Base-by-base conservation (phyloP, 2,113 vertebrate species). In the Pelvicachromis taeniatus region DNA sequence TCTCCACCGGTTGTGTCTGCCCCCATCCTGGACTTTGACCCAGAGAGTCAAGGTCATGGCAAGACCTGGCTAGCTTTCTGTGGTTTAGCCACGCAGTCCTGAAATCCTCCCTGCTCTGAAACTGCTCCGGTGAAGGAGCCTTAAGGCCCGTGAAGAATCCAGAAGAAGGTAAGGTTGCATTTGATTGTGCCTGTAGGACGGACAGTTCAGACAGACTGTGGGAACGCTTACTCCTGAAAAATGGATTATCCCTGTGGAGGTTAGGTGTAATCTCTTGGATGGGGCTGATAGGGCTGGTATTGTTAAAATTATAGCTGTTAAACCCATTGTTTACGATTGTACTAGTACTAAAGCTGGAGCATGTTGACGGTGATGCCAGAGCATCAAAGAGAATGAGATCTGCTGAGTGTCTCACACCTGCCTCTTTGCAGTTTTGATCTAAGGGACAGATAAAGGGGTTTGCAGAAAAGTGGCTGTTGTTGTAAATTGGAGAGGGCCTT, bases 1-100 rank as follows among this genome's bases (percentile, higher is more conserved):
- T 99, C 93, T 99, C 99, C 88, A 99, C 96, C 0, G 98, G 98
- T 63, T 99, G 99, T 0, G 99, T 99, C 96, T 99, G 99, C 33
- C 99, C 99, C 99, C 98, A 99, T 2, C 99, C 99, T 0, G 97
- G 99, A 89, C 95, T 99, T 75, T 99, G 98, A 29, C 98, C 99
- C 2, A 99, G 93, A 70, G 98, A 95, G 85, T 98, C 97, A 26
- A 99, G 93, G 90, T 99, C 98, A 0, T 99, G 98, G 92, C 98
- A 99, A 4, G 99, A 99, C 56, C 99, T 95, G 85, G 99, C 97
- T 84, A 99, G 90, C 87, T 99, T 99, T 81, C 99, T 96, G 90
- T 99, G 99, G 92, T 97, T 99, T 59, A 99, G 84, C 99, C 99
- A 99, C 0, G 98, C 99, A 1, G 97, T 96, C 73, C 98, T 96